Evolutionary conservation across 2,888 invertebrate genomes (phyloP).

Genomic region (Hypsopygia costalis): DNA sequence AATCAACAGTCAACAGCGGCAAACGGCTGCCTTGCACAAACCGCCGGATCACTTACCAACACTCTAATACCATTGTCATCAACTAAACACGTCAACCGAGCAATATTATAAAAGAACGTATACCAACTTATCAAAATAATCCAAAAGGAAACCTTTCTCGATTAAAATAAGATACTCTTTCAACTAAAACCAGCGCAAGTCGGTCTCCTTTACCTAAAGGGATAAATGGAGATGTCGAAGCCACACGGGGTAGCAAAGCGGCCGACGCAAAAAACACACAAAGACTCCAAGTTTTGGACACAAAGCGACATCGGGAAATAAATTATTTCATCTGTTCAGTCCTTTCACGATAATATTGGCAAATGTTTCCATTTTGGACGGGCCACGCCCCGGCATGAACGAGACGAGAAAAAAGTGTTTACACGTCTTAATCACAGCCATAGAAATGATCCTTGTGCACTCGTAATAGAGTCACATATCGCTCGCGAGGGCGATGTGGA

Average conservation of each 20-base stretch:
- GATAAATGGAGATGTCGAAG: constrained; percentile 72
- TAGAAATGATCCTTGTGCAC: constrained; percentile 16
- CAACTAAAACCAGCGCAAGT: constrained; percentile 24
- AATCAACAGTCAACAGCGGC: constrained; percentile 52
- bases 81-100: constrained; percentile 50
- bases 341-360: constrained; percentile 80
- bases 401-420: constrained; percentile 38
- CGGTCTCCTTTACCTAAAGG: constrained; percentile 64
- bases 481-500: constrained; percentile 14
- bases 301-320: constrained; percentile 78
- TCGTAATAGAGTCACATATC: constrained; percentile 24
- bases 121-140: constrained; percentile 12
- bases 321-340: constrained; percentile 79
- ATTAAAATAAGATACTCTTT: constrained; percentile 26
- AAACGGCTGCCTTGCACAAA: constrained; percentile 65
- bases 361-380: constrained; percentile 78
- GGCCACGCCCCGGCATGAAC: constrained; percentile 69
- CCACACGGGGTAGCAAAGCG: constrained; percentile 65
- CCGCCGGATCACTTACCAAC: constrained; percentile 64
- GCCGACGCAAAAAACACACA: constrained; percentile 71
- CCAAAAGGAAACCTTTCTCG: constrained; percentile 21
- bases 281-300: constrained; percentile 72
- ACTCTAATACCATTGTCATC: constrained; percentile 73
- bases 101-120: constrained; percentile 26
- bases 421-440: constrained; percentile 7